Percentiles rank a stretch among this genome's conserved stretches.
These are phyloP conservation scores for Minunthozetes semirufus DNA, from an alignment of 2,888 invertebrate genomes.

Conservation along the genomic window DNA sequence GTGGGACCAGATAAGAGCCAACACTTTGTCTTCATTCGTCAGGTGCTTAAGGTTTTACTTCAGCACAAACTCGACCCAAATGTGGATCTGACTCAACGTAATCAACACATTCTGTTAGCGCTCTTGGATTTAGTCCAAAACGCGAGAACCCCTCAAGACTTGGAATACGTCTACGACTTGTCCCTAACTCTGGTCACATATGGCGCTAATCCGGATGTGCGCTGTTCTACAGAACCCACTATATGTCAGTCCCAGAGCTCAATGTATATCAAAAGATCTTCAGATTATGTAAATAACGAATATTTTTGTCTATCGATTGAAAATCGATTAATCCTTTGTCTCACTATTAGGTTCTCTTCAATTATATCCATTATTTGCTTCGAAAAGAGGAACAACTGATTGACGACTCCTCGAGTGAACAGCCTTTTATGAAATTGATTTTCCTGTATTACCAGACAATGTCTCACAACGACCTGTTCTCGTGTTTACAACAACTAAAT, in stretches of 20 bases:
- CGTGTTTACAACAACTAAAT: slow-evolving; percentile 59
- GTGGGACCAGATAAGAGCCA: slow-evolving; percentile 56
- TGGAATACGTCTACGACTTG: slow-evolving; percentile 63
- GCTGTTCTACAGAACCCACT: slow-evolving; percentile 53
- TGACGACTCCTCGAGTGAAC: slow-evolving; percentile 53
- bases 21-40: slow-evolving; percentile 60
- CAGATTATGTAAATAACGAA: slow-evolving; percentile 49
- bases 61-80: slow-evolving; percentile 62
- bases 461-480: slow-evolving; percentile 62
- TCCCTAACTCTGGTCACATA: slow-evolving; percentile 64
- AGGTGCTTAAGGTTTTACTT: slow-evolving; percentile 59
- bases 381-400: slow-evolving; percentile 54
- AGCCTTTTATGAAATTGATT: slow-evolving; percentile 61
- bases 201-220: slow-evolving; percentile 65
- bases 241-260: slow-evolving; percentile 54
- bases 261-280: slow-evolving; percentile 55
- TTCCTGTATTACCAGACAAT: slow-evolving; percentile 54
- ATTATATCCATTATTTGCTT: slow-evolving; percentile 64
- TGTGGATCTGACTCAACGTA: slow-evolving; percentile 54
- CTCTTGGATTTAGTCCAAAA: slow-evolving; percentile 59
- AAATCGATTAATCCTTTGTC: not conserved
- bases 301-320: not conserved
- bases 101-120: slow-evolving; percentile 64
- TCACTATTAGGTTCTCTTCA: slow-evolving; percentile 57
- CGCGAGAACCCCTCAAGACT: slow-evolving; percentile 60